These are phyloP conservation scores for Thamnophis elegans DNA, from an alignment of 2,797 vertebrate genomes.

Conservation along the genomic window DNA sequence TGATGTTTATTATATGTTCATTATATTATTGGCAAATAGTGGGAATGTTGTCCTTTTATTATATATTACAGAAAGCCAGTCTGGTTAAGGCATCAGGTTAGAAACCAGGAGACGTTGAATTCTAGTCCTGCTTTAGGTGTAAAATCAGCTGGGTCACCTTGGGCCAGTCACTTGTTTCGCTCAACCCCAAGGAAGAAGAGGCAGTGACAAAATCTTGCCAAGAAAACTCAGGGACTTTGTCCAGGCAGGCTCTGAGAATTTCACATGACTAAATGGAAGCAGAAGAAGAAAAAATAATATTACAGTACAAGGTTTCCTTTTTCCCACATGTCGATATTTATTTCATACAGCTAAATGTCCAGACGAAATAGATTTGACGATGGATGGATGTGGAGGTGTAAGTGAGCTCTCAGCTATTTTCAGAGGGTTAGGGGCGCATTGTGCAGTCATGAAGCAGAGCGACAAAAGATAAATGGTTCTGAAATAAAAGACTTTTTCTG, in stretches of 20 bases:
- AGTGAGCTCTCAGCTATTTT: not conserved
- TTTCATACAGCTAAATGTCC: not conserved
- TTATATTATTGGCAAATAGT: not conserved
- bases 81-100: not conserved
- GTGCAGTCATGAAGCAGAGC: not conserved
- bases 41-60: not conserved
- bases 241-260: not conserved
- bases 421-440: not conserved
- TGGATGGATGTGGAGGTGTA: not conserved
- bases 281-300: not conserved
- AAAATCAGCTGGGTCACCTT: not conserved
- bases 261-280: not conserved
- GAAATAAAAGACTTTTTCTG: not conserved
- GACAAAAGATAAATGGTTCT: not conserved
- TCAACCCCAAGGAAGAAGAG: not conserved
- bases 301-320: not conserved
- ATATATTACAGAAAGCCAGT: not conserved
- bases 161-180: not conserved
- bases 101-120: not conserved
- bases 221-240: not conserved
- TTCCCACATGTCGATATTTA: not conserved
- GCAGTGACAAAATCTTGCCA: not conserved
- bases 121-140: not conserved
- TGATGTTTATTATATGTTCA: slow-evolving; percentile 17
- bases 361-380: not conserved